Conservation (phyloP, 1,140 invertebrate genomes). For the Anoplolepis gracilipes region DNA sequence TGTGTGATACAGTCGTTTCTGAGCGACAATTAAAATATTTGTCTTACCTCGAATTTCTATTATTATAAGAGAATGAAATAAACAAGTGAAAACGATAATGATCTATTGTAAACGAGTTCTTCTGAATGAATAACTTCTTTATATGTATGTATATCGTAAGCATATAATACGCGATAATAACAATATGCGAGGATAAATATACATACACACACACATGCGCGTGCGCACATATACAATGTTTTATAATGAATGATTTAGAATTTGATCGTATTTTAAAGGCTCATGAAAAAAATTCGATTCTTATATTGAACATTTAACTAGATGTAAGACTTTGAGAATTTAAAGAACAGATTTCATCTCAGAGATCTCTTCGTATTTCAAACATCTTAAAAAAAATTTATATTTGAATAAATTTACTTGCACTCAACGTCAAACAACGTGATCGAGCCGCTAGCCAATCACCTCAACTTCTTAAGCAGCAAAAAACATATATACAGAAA, state of each 20-base stretch:
- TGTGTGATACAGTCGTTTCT: not conserved
- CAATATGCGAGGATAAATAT: not conserved
- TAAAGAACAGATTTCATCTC: not conserved
- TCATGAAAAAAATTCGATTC: too few relatives aligned
- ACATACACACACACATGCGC: too few relatives aligned
- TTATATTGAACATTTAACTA: not conserved
- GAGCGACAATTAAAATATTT: constrained; percentile 55
- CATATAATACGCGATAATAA: not conserved
- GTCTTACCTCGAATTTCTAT: constrained; percentile 22
- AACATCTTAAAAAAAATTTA: not conserved
- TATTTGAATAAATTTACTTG: constrained; percentile 37
- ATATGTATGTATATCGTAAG: too few relatives aligned
- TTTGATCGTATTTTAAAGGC: too few relatives aligned
- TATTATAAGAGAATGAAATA: not conserved
- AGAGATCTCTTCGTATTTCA: not conserved
- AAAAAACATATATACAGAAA: constrained; percentile 16
- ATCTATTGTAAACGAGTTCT: constrained; percentile 8
- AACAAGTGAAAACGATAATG: not conserved
- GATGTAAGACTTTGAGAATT: not conserved
- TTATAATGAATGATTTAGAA: too few relatives aligned
- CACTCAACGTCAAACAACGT: not conserved
- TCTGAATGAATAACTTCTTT: constrained; percentile 2
- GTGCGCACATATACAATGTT: too few relatives aligned
- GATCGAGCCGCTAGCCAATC: constrained; percentile 26
- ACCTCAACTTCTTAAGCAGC: constrained; percentile 1